Evolutionary conservation across 1,140 invertebrate species (phyloP).

Genomic region (Amphibalanus amphitrite): DNA sequence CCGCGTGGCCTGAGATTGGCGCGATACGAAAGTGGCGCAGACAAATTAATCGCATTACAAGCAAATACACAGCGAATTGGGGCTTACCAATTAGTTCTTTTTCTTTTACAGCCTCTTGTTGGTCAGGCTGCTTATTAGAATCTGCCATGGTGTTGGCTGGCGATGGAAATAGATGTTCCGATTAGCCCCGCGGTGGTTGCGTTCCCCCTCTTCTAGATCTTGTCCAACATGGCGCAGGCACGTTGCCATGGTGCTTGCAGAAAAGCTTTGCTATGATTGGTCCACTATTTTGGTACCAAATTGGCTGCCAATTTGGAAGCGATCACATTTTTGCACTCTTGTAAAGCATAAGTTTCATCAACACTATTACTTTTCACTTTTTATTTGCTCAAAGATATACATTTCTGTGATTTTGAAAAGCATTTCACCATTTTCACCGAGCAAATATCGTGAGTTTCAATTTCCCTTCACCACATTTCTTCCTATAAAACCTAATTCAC

Average conservation of each 20-base stretch:
- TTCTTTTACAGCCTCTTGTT: conserved; percentile 37
- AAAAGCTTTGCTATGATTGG: conserved; percentile 13
- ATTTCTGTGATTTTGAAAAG: too few species aligned
- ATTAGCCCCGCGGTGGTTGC: conserved; percentile 41
- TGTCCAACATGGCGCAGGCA: conserved; percentile 25
- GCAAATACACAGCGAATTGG: neutral
- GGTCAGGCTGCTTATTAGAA: conserved; percentile 49
- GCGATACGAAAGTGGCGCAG: too few species aligned
- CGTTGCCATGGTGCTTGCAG: conserved; percentile 10
- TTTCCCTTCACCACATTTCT: too few species aligned
- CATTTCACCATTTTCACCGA: too few species aligned
- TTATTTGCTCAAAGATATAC: too few species aligned
- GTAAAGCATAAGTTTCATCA: neutral
- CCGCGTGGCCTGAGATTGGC: too few species aligned
- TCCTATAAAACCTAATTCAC: too few species aligned
- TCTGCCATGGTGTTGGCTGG: conserved; percentile 53
- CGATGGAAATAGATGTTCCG: conserved; percentile 18
- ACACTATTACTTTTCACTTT: too few species aligned
- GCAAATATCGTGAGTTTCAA: too few species aligned
- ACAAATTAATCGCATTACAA: too few species aligned
- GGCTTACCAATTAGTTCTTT: conserved; percentile 47
- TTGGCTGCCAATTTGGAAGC: neutral
- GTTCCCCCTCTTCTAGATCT: conserved; percentile 38
- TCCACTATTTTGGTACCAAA: conserved; percentile 5
- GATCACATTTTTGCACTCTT: neutral